A percentile compares a stretch with the other conserved stretches of the same genome.
Conservation (phyloP, 2,888 invertebrate species). For the Drosophila neutralis region DNA sequence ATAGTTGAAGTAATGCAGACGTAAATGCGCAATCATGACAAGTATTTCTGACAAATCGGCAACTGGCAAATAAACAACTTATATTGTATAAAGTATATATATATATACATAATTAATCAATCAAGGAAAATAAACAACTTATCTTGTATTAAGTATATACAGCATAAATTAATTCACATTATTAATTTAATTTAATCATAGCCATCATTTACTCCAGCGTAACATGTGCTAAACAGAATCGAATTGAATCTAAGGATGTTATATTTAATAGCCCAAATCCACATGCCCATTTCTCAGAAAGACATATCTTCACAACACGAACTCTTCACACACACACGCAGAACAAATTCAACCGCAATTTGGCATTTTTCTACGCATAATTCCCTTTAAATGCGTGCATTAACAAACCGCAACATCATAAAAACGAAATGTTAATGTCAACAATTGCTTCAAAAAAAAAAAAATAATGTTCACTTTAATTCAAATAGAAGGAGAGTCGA, state of each 20-base stretch:
- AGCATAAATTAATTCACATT: not conserved
- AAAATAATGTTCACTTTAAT: constrained; percentile 4
- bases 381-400: constrained; percentile 25
- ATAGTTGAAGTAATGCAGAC: constrained; percentile 6
- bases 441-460: constrained; percentile 46
- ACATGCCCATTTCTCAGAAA: not conserved
- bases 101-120: not conserved
- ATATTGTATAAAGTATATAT: not conserved
- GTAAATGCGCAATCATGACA: not conserved
- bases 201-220: not conserved
- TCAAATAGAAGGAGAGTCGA: not conserved
- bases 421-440: constrained; percentile 54
- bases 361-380: constrained; percentile 13
- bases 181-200: not conserved
- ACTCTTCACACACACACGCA: not conserved
- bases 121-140: not conserved
- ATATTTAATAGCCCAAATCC: not conserved
- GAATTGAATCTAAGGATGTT: not conserved
- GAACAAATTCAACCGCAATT: constrained; percentile 23
- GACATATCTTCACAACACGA: not conserved
- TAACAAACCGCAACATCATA: constrained; percentile 26
- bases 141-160: no score
- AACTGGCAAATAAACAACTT: not conserved
- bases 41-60: not conserved
- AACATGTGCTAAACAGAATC: not conserved